These are phyloP conservation scores for Smittia aterrima DNA, from an alignment of 2,888 invertebrate species.

Conservation along the genomic window DNA sequence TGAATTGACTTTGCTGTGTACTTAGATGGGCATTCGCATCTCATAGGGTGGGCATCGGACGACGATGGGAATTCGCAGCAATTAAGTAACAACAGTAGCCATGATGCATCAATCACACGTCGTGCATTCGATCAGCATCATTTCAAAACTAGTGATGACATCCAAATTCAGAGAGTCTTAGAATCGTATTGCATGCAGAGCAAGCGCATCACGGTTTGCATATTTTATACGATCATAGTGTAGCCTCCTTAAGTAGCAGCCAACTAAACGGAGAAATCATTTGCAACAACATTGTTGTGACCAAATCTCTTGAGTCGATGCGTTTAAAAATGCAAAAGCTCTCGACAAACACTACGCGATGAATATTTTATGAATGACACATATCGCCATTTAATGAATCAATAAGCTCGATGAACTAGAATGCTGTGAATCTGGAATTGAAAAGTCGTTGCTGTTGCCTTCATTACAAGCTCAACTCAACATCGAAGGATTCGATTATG, in stretches of 20 bases:
- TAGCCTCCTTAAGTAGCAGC: too few relatives aligned
- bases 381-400: slow-evolving; percentile 8
- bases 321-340: background rate
- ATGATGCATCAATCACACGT: background rate
- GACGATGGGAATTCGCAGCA: too few relatives aligned
- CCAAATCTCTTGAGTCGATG: background rate
- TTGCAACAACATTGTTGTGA: background rate
- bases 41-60: slow-evolving; percentile 12
- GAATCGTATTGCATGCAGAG: background rate
- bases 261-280: background rate
- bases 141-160: background rate
- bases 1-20: slow-evolving; percentile 36
- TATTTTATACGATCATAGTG: background rate
- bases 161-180: slow-evolving; percentile 4
- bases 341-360: background rate
- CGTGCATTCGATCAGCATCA: background rate
- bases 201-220: background rate
- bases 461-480: background rate
- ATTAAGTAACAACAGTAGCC: background rate
- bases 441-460: background rate
- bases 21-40: slow-evolving; percentile 31
- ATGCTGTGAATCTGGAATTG: background rate
- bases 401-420: background rate
- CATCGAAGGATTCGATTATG: background rate
- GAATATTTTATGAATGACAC: slow-evolving; percentile 25